Evolutionary conservation across 2,888 invertebrate genomes (phyloP).

Genomic region (Macropis europaea): DNA sequence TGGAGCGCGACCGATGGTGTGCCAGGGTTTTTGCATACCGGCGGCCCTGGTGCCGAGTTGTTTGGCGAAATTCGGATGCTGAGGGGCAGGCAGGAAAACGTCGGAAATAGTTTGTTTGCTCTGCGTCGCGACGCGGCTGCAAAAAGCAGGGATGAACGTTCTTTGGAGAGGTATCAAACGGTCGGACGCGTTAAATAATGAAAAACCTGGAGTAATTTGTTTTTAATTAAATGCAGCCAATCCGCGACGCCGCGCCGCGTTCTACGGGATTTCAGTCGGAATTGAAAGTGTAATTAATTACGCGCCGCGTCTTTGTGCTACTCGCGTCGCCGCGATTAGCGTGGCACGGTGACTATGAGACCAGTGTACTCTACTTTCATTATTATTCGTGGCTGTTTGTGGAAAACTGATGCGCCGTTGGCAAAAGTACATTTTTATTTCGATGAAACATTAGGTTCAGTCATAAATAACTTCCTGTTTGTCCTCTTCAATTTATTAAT

Average conservation of each 20-base stretch:
- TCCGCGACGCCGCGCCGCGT: not conserved
- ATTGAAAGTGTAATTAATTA: constrained; percentile 19
- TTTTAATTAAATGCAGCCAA: constrained; percentile 23
- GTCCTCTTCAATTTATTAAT: too few relatives aligned
- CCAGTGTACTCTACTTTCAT: too few relatives aligned
- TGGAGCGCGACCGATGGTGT: constrained; percentile 5
- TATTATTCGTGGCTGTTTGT: too few relatives aligned
- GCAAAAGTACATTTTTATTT: too few relatives aligned
- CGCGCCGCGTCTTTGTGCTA: too few relatives aligned
- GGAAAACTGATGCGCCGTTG: too few relatives aligned
- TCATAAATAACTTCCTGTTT: too few relatives aligned
- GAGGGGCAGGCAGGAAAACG: too few relatives aligned
- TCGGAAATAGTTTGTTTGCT: too few relatives aligned
- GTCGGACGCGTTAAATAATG: not conserved
- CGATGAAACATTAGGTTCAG: too few relatives aligned
- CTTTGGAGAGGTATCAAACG: not conserved
- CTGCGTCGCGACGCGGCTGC: not conserved
- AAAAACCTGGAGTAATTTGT: not conserved
- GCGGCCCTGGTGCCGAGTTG: not conserved
- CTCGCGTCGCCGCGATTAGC: too few relatives aligned
- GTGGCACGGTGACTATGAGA: too few relatives aligned
- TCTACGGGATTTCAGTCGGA: not conserved
- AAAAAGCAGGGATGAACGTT: not conserved
- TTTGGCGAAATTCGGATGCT: not conserved
- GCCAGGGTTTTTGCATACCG: constrained; percentile 17